phyloP scores from a whole-genome alignment of 2,113 vertebrate genomes.

The Budorcas taxicolor region DNA sequence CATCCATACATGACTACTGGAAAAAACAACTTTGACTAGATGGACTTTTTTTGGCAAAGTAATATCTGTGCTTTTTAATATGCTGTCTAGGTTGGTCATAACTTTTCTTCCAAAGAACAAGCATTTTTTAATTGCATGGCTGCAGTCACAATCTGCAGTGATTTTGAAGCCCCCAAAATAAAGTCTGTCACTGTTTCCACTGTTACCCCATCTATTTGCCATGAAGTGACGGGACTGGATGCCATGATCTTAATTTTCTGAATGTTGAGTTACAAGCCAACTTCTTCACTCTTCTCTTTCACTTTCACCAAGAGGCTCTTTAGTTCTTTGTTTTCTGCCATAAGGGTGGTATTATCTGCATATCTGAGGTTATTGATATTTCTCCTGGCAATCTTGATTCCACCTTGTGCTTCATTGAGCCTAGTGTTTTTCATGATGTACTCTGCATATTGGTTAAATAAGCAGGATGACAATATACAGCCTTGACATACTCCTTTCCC shows the following conservation, averaged over 20 bases:
- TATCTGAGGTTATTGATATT: not conserved
- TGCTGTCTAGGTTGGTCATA: not conserved
- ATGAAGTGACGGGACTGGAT: not conserved
- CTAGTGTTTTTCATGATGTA: not conserved
- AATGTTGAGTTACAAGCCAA: not conserved
- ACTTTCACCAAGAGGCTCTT: not conserved
- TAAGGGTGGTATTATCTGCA: not conserved
- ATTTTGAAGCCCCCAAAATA: not conserved
- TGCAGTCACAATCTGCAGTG: not conserved
- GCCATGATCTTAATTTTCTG: not conserved
- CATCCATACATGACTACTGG: not conserved
- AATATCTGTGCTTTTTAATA: not conserved
- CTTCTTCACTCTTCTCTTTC: not conserved
- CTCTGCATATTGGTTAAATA: not conserved
- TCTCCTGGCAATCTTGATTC: not conserved
- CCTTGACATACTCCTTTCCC: not conserved
- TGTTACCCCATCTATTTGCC: not conserved
- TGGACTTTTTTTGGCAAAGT: not conserved
- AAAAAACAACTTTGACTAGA: not conserved
- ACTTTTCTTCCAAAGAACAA: not conserved
- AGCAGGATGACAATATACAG: not conserved
- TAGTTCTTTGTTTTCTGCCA: not conserved
- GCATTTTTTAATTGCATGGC: not conserved
- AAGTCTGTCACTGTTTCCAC: not conserved
- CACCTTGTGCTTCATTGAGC: not conserved